phyloP scores from a whole-genome alignment of 2,888 invertebrate genomes.

The Calameuta idolon region DNA sequence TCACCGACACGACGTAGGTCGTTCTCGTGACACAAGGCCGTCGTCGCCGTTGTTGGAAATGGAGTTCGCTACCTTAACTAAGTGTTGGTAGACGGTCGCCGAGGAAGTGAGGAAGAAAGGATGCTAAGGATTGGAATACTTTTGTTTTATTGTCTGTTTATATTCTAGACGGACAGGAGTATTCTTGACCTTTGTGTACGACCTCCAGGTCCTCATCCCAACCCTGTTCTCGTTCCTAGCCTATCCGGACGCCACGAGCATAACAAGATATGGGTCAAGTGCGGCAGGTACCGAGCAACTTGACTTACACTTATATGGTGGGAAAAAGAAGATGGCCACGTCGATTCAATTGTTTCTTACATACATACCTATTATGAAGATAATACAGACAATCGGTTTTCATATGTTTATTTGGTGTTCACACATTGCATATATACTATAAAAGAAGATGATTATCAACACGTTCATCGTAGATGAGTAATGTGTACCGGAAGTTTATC shows the following conservation, averaged over 20 bases:
- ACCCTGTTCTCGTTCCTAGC: constrained; percentile 8
- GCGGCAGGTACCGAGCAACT: constrained; percentile 63
- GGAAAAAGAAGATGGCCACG: constrained; percentile 30
- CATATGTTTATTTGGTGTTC: neutral
- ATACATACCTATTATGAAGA: neutral
- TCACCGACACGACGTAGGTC: neutral
- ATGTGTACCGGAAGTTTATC: neutral
- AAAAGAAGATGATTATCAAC: neutral
- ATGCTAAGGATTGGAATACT: neutral
- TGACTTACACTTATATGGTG: constrained; percentile 35
- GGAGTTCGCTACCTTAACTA: neutral
- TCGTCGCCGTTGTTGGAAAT: neutral
- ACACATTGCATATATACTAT: neutral
- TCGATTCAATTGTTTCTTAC: constrained; percentile 33
- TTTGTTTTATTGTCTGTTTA: neutral
- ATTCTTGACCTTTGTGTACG: neutral
- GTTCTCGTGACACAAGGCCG: neutral
- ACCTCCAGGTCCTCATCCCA: neutral
- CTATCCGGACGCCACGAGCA: constrained; percentile 62
- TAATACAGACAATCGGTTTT: neutral
- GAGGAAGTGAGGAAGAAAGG: neutral
- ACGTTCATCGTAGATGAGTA: neutral
- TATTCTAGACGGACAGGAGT: neutral
- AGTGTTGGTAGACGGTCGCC: neutral
- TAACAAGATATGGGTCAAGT: constrained; percentile 66